Percentiles rank a stretch among this genome's conserved stretches.
Conservation (phyloP, 2,888 invertebrate species). For the Drosophila lacicola region DNA sequence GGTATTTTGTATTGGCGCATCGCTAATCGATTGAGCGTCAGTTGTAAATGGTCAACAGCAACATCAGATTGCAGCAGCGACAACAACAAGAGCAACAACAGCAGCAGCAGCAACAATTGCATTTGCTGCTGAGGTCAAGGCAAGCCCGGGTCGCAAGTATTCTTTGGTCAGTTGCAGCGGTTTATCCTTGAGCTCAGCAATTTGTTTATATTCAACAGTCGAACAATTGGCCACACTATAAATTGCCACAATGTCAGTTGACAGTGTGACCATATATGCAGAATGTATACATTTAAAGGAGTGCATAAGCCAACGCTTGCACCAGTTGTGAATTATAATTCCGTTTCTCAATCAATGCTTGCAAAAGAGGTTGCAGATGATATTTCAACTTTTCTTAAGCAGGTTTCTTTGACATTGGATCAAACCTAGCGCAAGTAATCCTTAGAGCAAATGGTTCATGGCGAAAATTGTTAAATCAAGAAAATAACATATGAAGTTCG, state of each 20-base stretch:
- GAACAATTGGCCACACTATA: not conserved
- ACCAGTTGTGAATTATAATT: not conserved
- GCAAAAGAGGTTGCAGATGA: too few species aligned
- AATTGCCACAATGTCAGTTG: not conserved
- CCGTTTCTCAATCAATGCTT: too few species aligned
- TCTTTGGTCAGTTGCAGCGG: not conserved
- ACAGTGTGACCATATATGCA: not conserved
- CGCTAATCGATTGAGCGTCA: slow-evolving; percentile 59
- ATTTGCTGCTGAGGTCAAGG: slow-evolving; percentile 34
- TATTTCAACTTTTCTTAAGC: too few species aligned
- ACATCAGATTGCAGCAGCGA: slow-evolving; percentile 7
- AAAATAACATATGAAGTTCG: too few species aligned
- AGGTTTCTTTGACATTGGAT: too few species aligned
- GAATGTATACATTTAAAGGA: too few species aligned
- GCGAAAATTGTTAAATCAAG: too few species aligned
- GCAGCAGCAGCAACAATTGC: not conserved
- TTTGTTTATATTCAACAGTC: not conserved
- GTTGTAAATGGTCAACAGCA: slow-evolving; percentile 37
- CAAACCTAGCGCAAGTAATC: too few species aligned
- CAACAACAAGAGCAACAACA: slow-evolving; percentile 6
- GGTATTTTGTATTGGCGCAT: slow-evolving; percentile 42
- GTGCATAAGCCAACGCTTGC: not conserved
- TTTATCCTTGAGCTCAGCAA: not conserved
- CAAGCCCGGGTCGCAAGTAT: not conserved
- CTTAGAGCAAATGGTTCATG: too few species aligned